A percentile compares a stretch with the other conserved stretches of the same genome.
phyloP scores from a whole-genome alignment of 92 coral and sea anemone genomes.

The Muricea muricata region DNA sequence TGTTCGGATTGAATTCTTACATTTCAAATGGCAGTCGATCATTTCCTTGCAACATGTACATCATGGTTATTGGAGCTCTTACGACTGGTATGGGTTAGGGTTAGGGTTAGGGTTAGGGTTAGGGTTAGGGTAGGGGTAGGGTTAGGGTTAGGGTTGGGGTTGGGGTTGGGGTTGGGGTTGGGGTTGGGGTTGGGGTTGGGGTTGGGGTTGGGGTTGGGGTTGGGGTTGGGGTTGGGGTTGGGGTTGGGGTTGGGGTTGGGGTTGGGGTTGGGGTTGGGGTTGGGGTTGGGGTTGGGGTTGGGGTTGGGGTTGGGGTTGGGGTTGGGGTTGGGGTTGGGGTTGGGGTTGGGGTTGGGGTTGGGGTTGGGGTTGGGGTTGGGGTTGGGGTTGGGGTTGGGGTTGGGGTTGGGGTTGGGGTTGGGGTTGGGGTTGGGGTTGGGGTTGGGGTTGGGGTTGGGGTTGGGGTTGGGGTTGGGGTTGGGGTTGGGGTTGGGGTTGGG shows the following conservation, averaged over 20 bases:
- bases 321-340: neutral
- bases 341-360: neutral
- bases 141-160: too few relatives aligned
- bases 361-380: neutral
- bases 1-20: too few relatives aligned
- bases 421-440: too few relatives aligned
- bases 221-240: conserved; percentile 54
- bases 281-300: conserved; percentile 41
- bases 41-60: too few relatives aligned
- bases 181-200: conserved; percentile 29
- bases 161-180: conserved; percentile 28
- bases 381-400: neutral
- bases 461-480: too few relatives aligned
- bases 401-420: neutral
- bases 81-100: conserved; percentile 17
- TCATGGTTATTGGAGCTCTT: too few relatives aligned
- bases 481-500: too few relatives aligned
- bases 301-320: conserved; percentile 40
- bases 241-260: conserved; percentile 53
- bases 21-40: too few relatives aligned
- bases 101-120: conserved; percentile 26
- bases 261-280: conserved; percentile 51
- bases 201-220: conserved; percentile 60
- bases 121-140: too few relatives aligned
- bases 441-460: too few relatives aligned